Base-by-base conservation (phyloP, 2,113 vertebrate genomes). In the Sinosuthora webbiana region DNA sequence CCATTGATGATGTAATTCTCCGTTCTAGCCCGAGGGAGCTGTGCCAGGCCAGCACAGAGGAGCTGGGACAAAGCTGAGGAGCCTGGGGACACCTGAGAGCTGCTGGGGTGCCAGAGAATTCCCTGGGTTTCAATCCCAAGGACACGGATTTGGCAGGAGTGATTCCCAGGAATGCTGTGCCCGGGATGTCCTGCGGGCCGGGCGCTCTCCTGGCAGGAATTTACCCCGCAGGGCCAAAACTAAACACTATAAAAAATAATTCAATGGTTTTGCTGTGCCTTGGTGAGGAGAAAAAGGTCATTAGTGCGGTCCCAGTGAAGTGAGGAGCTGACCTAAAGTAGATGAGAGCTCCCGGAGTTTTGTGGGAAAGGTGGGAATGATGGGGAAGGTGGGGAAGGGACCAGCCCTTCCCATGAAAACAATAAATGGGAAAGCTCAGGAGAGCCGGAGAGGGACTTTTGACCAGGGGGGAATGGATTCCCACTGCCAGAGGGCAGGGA, bases 81-180 rank as follows among this genome's bases (percentile, higher is more conserved):
- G 64, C 59, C 1, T 9, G 89, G 79, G 47, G 86, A 30, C 76
- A 78, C 53, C 53, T 0, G 11, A 1, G 24, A 90, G 75, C 56
- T 44, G 37, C 74, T 73, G 88, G 15, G 28, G 3, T 22, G 52
- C 35, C 33, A 35, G n/a, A 59, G 56, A 12, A 12, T 84, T 28
- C 68, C 53, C 57, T 1, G 0, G n/a, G 25, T 8, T 59, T 37
- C 73, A 13, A 15, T 0, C 7, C 47, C 59, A 21, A n/a, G 45
- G 50, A 13, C 4, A 1, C 0, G 0, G 5, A 3, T 7, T 21
- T 20, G 47, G 41, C 13, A 14, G n/a, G 30, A 65, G 33, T 6
- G 71, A 27, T 31, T 57, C 47, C 17, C 33, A 0, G 33, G 45
- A 55, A 65, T 31, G 42, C 52, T 10, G 27, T 64, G 33, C 53